Evolutionary conservation across 2,113 vertebrate genomes (phyloP).

Genomic region (Tretioscincus oriximinensis): DNA sequence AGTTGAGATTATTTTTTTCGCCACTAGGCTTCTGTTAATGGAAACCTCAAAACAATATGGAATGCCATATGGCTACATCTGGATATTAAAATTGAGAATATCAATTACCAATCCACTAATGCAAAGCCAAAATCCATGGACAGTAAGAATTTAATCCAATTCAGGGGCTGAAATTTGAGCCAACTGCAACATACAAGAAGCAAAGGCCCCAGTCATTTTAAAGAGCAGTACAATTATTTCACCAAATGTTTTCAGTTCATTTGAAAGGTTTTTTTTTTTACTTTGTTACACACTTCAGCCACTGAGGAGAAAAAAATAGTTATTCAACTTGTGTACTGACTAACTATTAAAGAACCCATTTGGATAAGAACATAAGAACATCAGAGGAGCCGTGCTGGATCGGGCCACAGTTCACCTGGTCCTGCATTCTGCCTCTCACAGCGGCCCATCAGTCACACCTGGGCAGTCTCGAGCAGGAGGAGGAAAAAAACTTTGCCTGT

Average conservation of each 20-base stretch:
- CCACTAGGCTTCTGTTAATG: slow-evolving; percentile 8
- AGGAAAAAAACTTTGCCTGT: no score
- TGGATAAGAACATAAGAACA: no score
- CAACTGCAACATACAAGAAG: slow-evolving; percentile 45
- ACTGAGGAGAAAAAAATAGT: background rate
- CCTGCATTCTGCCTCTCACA: no score
- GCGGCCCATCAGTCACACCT: no score
- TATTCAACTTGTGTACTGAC: no score
- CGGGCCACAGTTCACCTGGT: no score
- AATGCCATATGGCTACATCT: slow-evolving; percentile 71
- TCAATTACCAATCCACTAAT: slow-evolving; percentile 79
- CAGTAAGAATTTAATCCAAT: slow-evolving; percentile 84
- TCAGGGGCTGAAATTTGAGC: slow-evolving; percentile 67
- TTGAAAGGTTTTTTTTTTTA: background rate
- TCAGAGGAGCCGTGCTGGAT: no score
- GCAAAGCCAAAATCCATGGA: slow-evolving; percentile 73
- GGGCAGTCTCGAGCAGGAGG: no score
- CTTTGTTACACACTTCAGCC: background rate
- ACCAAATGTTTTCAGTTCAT: background rate
- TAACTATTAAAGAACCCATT: background rate
- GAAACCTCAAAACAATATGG: slow-evolving; percentile 51
- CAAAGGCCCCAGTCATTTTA: slow-evolving; percentile 37
- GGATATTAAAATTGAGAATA: slow-evolving; percentile 75
- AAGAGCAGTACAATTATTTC: slow-evolving; percentile 4
- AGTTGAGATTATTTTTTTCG: background rate